phyloP scores from a whole-genome alignment of 2,797 vertebrate genomes.

The Triplophysa bombifrons region DNA sequence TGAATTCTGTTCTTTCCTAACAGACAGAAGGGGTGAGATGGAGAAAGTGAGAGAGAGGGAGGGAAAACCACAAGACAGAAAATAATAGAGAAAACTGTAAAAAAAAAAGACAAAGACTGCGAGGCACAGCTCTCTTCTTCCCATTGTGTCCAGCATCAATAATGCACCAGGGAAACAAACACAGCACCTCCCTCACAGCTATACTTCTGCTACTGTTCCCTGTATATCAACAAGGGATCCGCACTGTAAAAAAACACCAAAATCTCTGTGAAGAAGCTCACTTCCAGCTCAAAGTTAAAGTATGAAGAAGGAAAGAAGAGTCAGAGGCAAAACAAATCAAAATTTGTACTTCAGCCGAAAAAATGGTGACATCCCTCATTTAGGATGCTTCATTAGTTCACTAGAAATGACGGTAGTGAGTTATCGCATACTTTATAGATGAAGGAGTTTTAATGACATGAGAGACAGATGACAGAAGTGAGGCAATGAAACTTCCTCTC shows the following conservation, averaged over 20 bases:
- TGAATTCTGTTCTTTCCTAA: not conserved
- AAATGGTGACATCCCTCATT: constrained; percentile 1
- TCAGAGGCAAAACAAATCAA: constrained; percentile 1
- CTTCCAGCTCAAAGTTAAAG: not conserved
- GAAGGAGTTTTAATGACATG: not conserved
- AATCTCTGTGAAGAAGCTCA: constrained; percentile 29
- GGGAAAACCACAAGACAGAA: constrained; percentile 15
- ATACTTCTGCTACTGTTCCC: constrained; percentile 28
- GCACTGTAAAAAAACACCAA: constrained; percentile 23
- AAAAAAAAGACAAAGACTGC: constrained; percentile 39
- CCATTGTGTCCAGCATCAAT: constrained; percentile 58
- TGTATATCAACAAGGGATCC: constrained; percentile 13
- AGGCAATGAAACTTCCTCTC: not conserved
- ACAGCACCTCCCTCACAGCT: constrained; percentile 52
- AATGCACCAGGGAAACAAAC: constrained; percentile 54
- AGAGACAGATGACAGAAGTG: not conserved
- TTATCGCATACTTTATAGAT: not conserved
- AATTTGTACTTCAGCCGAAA: not conserved
- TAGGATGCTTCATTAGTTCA: not conserved
- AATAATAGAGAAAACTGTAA: not conserved
- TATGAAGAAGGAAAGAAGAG: constrained; percentile 18
- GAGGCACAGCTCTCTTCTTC: constrained; percentile 44
- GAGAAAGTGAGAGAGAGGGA: constrained; percentile 12
- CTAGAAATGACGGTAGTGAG: not conserved
- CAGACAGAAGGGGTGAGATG: constrained; percentile 12